phyloP scores from a whole-genome alignment of 2,888 invertebrate genomes.

The Trilocha varians region DNA sequence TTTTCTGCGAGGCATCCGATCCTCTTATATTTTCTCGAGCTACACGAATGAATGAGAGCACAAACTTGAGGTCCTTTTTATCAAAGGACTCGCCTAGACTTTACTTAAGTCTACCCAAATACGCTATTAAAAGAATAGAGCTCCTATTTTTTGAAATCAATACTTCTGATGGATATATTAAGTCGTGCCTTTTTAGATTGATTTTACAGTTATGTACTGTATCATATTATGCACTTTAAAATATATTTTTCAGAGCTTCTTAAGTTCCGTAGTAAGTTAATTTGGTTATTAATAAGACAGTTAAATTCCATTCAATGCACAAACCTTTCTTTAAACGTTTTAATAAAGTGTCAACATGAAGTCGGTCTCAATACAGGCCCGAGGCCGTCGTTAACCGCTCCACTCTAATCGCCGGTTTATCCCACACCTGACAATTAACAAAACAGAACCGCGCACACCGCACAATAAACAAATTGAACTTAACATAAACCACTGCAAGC shows the following conservation, averaged over 20 bases:
- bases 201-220: too few species aligned
- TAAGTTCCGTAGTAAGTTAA: too few species aligned
- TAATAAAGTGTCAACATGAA: background rate
- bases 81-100: conserved; percentile 42
- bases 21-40: conserved; percentile 43
- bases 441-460: background rate
- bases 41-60: conserved; percentile 54
- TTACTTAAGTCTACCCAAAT: background rate
- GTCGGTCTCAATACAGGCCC: background rate
- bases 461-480: conserved; percentile 18
- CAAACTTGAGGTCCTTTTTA: conserved; percentile 47
- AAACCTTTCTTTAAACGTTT: too few species aligned
- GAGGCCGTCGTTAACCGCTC: background rate
- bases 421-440: conserved; percentile 6
- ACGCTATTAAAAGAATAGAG: background rate
- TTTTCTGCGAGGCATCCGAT: conserved; percentile 28
- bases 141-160: too few species aligned
- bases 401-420: background rate
- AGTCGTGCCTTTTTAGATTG: too few species aligned
- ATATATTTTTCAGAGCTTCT: too few species aligned
- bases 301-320: too few species aligned
- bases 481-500: conserved; percentile 7
- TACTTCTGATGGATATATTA: too few species aligned
- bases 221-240: too few species aligned
- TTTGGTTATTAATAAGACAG: too few species aligned